These are phyloP conservation scores for Microcaecilia unicolor DNA, from an alignment of 2,797 vertebrate genomes.

Conservation along the genomic window DNA sequence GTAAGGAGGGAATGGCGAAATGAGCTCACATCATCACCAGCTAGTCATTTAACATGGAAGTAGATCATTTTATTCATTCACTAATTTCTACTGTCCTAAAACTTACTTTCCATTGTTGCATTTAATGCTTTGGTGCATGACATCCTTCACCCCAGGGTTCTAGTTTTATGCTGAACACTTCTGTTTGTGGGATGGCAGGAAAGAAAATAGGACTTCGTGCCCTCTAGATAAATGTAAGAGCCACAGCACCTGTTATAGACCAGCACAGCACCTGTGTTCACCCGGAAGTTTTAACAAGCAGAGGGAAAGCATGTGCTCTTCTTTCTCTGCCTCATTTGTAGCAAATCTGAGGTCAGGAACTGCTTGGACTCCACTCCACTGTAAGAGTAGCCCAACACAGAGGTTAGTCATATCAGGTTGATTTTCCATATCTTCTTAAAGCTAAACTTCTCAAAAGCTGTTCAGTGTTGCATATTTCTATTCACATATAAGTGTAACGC, in stretches of 20 bases:
- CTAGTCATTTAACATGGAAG: not conserved
- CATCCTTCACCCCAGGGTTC: conserved; percentile 23
- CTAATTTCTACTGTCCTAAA: conserved; percentile 34
- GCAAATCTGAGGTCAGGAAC: no score
- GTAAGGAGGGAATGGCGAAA: not conserved
- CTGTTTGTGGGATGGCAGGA: conserved; percentile 28
- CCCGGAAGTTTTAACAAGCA: conserved; percentile 34
- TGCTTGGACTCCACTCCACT: no score
- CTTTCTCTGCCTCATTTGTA: no score
- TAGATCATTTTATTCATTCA: conserved; percentile 5
- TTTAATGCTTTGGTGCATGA: no score
- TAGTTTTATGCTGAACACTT: not conserved
- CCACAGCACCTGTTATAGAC: no score
- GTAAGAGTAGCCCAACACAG: no score
- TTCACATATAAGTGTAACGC: no score
- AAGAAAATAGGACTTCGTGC: conserved; percentile 32
- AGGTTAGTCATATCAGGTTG: no score
- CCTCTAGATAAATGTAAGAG: conserved; percentile 30
- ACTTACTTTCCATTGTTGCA: conserved; percentile 31
- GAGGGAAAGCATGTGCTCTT: no score
- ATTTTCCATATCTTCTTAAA: no score
- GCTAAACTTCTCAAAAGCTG: no score
- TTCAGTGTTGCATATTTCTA: no score
- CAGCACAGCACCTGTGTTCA: conserved; percentile 28
- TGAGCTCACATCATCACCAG: conserved; percentile 14